Percentiles rank a stretch among this genome's conserved stretches.
Evolutionary conservation across 2,888 invertebrate genomes (phyloP).

Genomic region (Polydrusus tereticollis): DNA sequence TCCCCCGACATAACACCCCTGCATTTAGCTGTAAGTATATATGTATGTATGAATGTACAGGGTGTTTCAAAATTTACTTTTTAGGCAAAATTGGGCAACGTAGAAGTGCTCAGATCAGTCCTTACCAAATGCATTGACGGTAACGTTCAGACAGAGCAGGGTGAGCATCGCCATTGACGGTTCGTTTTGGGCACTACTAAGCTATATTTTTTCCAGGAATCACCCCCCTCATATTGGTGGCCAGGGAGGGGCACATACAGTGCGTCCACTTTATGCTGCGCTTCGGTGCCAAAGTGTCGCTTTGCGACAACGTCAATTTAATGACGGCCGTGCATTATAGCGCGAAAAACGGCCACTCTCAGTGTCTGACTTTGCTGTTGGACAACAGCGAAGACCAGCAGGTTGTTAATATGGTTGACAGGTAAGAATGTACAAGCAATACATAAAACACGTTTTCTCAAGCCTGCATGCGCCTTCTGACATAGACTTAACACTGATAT

Average conservation of each 20-base stretch:
- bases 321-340: constrained; percentile 65
- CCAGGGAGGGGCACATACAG: constrained; percentile 70
- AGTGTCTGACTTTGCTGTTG: constrained; percentile 70
- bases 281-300: constrained; percentile 70
- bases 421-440: constrained; percentile 56
- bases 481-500: too few species aligned
- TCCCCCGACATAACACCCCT: constrained; percentile 68
- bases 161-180: too few species aligned
- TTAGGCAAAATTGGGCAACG: constrained; percentile 71
- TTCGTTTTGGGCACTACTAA: too few species aligned
- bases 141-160: constrained; percentile 69
- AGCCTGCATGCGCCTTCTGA: too few species aligned
- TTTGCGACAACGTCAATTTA: constrained; percentile 63
- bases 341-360: constrained; percentile 69
- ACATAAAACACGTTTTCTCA: too few species aligned
- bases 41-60: neutral
- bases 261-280: constrained; percentile 71
- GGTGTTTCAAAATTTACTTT: constrained; percentile 21
- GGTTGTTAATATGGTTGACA: constrained; percentile 67
- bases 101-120: constrained; percentile 70
- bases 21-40: constrained; percentile 70
- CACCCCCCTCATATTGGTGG: constrained; percentile 73
- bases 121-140: constrained; percentile 70
- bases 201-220: constrained; percentile 56
- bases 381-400: constrained; percentile 67